phyloP scores from a whole-genome alignment of 1,140 invertebrate species.

The Diuraphis noxia region DNA sequence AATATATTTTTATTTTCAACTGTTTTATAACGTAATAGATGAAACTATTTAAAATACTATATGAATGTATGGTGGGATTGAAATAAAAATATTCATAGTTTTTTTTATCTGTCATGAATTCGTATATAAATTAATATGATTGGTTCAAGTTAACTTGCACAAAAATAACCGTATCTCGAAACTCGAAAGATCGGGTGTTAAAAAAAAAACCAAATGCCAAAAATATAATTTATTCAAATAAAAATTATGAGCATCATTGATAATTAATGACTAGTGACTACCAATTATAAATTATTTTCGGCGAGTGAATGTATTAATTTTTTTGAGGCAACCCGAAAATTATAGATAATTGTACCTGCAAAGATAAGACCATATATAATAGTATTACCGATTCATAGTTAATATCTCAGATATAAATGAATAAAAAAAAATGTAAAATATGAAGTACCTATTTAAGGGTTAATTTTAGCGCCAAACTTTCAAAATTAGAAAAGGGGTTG shows the following conservation, averaged over 20 bases:
- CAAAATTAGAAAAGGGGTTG: background rate
- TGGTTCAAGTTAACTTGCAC: background rate
- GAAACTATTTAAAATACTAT: background rate
- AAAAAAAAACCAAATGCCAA: background rate
- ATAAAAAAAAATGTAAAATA: too few species aligned
- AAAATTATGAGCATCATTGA: too few species aligned
- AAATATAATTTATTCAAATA: too few species aligned
- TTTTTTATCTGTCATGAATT: background rate
- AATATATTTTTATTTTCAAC: background rate
- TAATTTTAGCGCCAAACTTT: background rate
- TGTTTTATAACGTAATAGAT: background rate
- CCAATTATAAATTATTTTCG: too few species aligned
- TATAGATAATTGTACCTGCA: too few species aligned
- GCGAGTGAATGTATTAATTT: too few species aligned
- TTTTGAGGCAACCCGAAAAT: too few species aligned
- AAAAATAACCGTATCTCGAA: background rate
- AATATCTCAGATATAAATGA: too few species aligned
- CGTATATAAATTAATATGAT: too few species aligned
- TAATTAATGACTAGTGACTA: too few species aligned
- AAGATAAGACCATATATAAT: too few species aligned
- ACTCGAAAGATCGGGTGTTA: background rate
- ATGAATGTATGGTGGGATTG: background rate
- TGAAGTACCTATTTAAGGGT: background rate
- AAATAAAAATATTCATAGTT: background rate
- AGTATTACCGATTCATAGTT: too few species aligned